Evolutionary conservation across 2,113 vertebrate genomes (phyloP), one percentile per base, ranked within the genome.

Genomic region (Labrus mixtus): DNA sequence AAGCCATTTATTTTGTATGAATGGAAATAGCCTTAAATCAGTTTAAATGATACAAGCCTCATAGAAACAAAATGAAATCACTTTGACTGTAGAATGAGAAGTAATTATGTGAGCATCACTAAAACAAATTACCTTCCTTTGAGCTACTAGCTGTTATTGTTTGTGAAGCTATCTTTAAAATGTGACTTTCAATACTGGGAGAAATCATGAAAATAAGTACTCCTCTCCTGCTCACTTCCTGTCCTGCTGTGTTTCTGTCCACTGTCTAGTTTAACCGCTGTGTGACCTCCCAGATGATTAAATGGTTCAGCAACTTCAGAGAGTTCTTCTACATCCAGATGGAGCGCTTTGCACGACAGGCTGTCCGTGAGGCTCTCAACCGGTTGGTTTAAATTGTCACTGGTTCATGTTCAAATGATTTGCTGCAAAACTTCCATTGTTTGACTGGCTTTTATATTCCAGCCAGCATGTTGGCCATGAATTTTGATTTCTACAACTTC

Each of bases 281-380:
- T 10, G 94, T 95, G 84, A 95, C 94, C 77, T 95, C 95, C 48
- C 95, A 95, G 93, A 94, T 95, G 82, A 95, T 95, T 86, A 95
- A 95, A 89, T 95, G 95, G 95, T 95, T 95, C 93, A 95, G 95
- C 67, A 95, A 95, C 92, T 95, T 95, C 93, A 90, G 95, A 72
- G 95, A 95, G 92, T 95, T 95, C 92, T 95, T 95, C 93, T 95
- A 95, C 88, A 95, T 95, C 91, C 95, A 95, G 91, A 95, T 95
- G 94, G 95, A 95, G 82, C 93, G 94, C 29, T 95, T 95, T 57
- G 95, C 94, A 4, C 92, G 95, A 1, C 95, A 95, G 90, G 94
- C 94, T 15, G 92, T 93, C 76, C 92, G 94, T 20, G 95, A 95
- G 80, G 90, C 92, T 20, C 87, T 92, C 69, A 89, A 79, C 12